Evolutionary conservation across 2,113 vertebrate genomes (phyloP).

Genomic region (pig (Sus scrofa)): T2T-Sscrofa CM000817.6:123872501-123873000

Average conservation of each 20-base stretch:
- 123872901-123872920: neutral
- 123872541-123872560: neutral
- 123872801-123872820: neutral
- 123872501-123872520: neutral
- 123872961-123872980: neutral
- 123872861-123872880: conserved; percentile 1
- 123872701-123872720: neutral
- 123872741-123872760: neutral
- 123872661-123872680: neutral
- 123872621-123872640: neutral
- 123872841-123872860: neutral
- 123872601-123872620: neutral
- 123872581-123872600: neutral
- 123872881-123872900: neutral
- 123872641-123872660: neutral
- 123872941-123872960: conserved; percentile 25
- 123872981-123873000: neutral
- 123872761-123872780: neutral
- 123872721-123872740: neutral
- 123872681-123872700: neutral
- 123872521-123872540: neutral
- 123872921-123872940: neutral
- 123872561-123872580: neutral
- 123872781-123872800: neutral
- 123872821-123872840: neutral